A percentile compares a stretch with the other conserved stretches of the same genome.
Conservation (phyloP, 1,140 invertebrate genomes). For the Aphis craccivora region DNA sequence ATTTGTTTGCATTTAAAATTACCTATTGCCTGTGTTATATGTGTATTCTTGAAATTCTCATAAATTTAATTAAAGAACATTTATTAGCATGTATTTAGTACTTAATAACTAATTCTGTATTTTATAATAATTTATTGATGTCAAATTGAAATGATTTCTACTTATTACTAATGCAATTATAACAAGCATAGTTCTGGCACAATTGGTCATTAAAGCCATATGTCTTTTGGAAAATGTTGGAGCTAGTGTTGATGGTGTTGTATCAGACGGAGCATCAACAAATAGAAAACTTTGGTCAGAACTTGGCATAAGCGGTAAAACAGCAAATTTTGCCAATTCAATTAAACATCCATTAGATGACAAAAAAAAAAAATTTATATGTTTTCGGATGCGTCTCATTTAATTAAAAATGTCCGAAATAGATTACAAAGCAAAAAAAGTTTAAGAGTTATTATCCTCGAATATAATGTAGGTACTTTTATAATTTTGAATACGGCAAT, state of each 20-base stretch:
- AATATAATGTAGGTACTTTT: background rate
- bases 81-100: background rate
- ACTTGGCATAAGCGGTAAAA: background rate
- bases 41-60: too few species aligned
- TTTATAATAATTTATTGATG: background rate
- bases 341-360: background rate
- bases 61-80: too few species aligned
- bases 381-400: background rate
- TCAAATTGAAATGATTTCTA: background rate
- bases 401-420: conserved; percentile 3
- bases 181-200: background rate
- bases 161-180: background rate
- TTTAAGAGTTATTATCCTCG: background rate
- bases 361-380: background rate
- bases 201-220: background rate
- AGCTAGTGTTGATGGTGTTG: background rate
- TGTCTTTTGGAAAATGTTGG: background rate
- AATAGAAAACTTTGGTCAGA: conserved; percentile 6
- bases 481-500: background rate
- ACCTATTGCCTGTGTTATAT: too few species aligned
- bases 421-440: background rate
- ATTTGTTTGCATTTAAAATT: too few species aligned
- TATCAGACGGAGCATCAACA: background rate
- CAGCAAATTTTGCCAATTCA: background rate
- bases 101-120: background rate